A percentile compares a stretch with the other conserved stretches of the same genome.
These are phyloP conservation scores for Struthidea cinerea DNA, from an alignment of 2,113 vertebrate species.

Conservation along the genomic window DNA sequence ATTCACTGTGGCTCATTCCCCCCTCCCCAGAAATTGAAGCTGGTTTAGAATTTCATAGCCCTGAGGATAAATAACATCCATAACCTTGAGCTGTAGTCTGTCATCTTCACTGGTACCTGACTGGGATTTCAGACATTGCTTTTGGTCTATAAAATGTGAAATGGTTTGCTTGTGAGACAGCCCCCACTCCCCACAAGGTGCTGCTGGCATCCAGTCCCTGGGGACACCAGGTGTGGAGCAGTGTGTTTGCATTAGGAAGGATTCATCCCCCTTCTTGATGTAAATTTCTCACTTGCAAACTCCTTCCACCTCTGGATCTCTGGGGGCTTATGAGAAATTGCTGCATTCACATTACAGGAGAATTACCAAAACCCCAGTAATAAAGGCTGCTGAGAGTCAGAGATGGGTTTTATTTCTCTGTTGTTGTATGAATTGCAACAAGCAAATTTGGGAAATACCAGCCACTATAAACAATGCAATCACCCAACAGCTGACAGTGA, in stretches of 20 bases:
- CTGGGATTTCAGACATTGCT: not conserved
- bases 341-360: not conserved
- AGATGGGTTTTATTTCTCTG: not conserved
- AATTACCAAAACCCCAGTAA: not conserved
- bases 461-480: not conserved
- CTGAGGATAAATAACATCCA: not conserved
- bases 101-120: not conserved
- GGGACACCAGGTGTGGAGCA: not conserved
- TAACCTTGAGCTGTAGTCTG: not conserved
- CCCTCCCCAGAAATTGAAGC: rapidly evolving
- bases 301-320: not conserved
- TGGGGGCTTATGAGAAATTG: not conserved
- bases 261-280: not conserved
- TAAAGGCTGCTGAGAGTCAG: not conserved
- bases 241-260: not conserved
- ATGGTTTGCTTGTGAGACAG: not conserved
- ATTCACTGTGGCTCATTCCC: not conserved
- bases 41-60: not conserved
- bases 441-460: not conserved
- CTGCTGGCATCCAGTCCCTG: not conserved
- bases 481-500: not conserved
- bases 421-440: not conserved
- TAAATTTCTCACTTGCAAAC: not conserved
- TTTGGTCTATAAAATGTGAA: not conserved
- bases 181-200: rapidly evolving